Base-by-base conservation (phyloP, 2,888 invertebrate species). In the Cremastobaeus sp. region DNA sequence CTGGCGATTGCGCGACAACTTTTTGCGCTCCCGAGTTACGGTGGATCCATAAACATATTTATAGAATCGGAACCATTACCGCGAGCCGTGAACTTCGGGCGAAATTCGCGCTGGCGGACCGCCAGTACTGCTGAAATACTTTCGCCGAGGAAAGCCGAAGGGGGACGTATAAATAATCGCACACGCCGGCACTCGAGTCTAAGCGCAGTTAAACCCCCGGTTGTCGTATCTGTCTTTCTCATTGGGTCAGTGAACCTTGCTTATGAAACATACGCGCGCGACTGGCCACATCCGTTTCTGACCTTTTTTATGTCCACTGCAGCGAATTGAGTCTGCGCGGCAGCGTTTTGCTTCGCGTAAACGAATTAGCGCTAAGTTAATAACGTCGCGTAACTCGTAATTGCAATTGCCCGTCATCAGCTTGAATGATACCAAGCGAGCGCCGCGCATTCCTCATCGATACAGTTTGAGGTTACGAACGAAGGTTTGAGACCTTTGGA, bases 81-180 rank as follows among this genome's bases (percentile, higher is more conserved):
- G 39, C 28, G 20, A 62, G 39, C 68, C 73, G 30, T 74, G 73
- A 74, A 69, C 73, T 74, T 68, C 50, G 50, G 18, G 11, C 14
- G 35, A 54, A 48, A 59, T 50, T 68, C 25, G 30, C 25, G 28
- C 35, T 73, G 70, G 76, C 73, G 20, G 18, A 4, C 9, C 5
- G 73, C 77, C 77, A 75, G 43, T 75, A 73, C 64, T 65, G 70
- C 52, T 39, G 68, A 68, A 74, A 74, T 73, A 62, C 57, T 25
- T 65, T 14, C 66, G 65, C 28, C 18, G 52, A 28, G 62, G 47
- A 68, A 65, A 35, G 60, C 60, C 45, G 41, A 62, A 52, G 55
- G 68, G 62, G 59, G 62, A 66, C 52, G 62, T 77, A 75, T 75
- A 75, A 77, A 75, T 75, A 77, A 77, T 77, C 66, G 62, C 68